Base-by-base conservation (phyloP, 2,888 invertebrate genomes). In the Empis livida region DNA sequence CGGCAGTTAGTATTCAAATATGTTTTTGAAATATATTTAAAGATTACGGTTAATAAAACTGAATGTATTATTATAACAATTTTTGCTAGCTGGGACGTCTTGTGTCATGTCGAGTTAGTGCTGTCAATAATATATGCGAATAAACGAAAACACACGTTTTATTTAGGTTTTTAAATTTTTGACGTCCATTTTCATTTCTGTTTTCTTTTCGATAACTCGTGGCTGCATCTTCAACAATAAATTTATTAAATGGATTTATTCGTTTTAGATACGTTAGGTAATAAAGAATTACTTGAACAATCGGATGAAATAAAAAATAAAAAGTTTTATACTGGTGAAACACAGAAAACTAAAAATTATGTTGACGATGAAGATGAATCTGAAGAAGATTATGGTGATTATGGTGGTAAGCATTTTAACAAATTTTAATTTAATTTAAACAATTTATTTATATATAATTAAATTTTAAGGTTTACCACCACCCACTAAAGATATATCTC, bases 181-280 rank as follows among this genome's bases (percentile, higher is more conserved):
- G n/a, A n/a, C n/a, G n/a, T n/a, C n/a, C n/a, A n/a, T n/a, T 20
- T 20, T 20, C 20, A 5, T 20, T 20, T 20, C 5, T 5, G 5
- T 20, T 5, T 20, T 20, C 4, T 20, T 20, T 5, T 20, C 5
- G 20, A 5, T 20, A 5, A 5, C 4, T 20, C 5, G 20, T 27
- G 23, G 2, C 6, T 9, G 23, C 23, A 9, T 27, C 5, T 27
- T 27, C 23, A 8, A 5, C 2, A 27, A 27, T 27, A 27, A 27
- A 27, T 6, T 35, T 13, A n/a, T 35, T n/a, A 51, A 49, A 64
- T 67, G 66, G 57, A 62, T 43, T 53, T 64, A 14, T 67, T 65
- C 55, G 54, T 61, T 35, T 38, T 64, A 10, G 67, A 67, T 51
- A 60, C 61, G 2, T 49, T 51, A n/a, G 65, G 65, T 6, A 58